Base-by-base conservation (phyloP, 2,888 invertebrate genomes). In the Hirtodrosophila alboralis region DNA sequence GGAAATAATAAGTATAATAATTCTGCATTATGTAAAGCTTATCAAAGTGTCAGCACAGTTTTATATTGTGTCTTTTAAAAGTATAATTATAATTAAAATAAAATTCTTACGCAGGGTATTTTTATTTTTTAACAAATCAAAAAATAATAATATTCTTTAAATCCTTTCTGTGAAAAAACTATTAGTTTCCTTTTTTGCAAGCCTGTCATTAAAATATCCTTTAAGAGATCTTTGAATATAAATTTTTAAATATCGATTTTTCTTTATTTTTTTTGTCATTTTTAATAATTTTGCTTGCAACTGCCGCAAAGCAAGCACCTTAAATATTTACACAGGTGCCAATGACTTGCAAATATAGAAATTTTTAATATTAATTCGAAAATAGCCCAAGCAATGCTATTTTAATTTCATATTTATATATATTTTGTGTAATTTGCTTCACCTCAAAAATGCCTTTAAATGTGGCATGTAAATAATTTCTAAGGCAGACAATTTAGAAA, bases 301-400 rank as follows among this genome's bases (percentile, higher is more conserved):
- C 5, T 5, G 5, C 27, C 54, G 31, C 31, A 4, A 54, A 61
- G 31, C 31, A 33, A 52, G 3, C 64, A 63, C 31, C 38, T 44
- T 26, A 28, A 49, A 45, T 65, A 40, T 43, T 41, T 70, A 48
- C 64, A 63, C 64, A 70, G 64, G 31, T 68, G 64, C 45, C 30
- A 27, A 38, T n/a, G 10, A 14, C 3, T 12, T 9, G 18, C 27
- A 30, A 28, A 61, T 28, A 38, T 38, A 40, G 23, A 33, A 18
- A 53, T 28, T 23, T 34, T 49, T 23, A 23, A 33, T 40, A 14
- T 9, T 34, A 28, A 58, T 49, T 57, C 14, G n/a, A 7, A 48
- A 41, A 41, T 48, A 44, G 45, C 3, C 7, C 36, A 13, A 37
- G 40, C 49, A 36, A 38, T 45, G 13, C 7, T 18, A 18, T 18